Evolutionary conservation across 2,113 vertebrate species (phyloP).

Genomic region (Dromas ardeola): DNA sequence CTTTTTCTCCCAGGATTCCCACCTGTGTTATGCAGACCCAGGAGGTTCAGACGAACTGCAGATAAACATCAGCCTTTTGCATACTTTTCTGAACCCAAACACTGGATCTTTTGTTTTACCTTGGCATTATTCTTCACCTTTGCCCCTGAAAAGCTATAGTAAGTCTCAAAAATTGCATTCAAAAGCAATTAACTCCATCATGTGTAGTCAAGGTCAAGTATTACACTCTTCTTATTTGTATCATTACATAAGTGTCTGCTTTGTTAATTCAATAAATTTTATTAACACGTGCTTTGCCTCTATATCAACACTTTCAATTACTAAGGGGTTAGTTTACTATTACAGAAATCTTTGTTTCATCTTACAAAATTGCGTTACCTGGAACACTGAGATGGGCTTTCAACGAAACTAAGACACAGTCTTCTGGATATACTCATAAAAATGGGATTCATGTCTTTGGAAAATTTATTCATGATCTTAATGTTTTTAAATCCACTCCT

Average conservation of each 20-base stretch:
- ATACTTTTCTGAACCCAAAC: neutral
- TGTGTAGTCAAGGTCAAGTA: neutral
- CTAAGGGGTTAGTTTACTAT: neutral
- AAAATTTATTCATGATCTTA: neutral
- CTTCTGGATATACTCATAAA: neutral
- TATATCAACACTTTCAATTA: neutral
- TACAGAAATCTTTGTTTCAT: neutral
- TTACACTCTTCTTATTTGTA: neutral
- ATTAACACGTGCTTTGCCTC: neutral
- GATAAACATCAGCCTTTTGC: neutral
- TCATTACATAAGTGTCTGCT: neutral
- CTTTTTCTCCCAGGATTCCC: neutral
- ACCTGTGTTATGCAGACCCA: neutral
- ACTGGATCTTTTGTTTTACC: conserved; percentile 4
- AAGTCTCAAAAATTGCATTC: neutral
- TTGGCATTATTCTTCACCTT: conserved; percentile 16
- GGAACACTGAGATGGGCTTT: neutral
- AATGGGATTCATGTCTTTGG: neutral
- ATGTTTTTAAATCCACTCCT: neutral
- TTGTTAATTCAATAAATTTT: neutral
- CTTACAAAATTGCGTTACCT: neutral
- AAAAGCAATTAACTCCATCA: neutral
- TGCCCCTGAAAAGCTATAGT: neutral
- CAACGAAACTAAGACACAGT: neutral
- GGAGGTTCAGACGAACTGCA: neutral